These are phyloP conservation scores for Portevinia maculata DNA, from an alignment of 2,888 invertebrate species.

Conservation along the genomic window DNA sequence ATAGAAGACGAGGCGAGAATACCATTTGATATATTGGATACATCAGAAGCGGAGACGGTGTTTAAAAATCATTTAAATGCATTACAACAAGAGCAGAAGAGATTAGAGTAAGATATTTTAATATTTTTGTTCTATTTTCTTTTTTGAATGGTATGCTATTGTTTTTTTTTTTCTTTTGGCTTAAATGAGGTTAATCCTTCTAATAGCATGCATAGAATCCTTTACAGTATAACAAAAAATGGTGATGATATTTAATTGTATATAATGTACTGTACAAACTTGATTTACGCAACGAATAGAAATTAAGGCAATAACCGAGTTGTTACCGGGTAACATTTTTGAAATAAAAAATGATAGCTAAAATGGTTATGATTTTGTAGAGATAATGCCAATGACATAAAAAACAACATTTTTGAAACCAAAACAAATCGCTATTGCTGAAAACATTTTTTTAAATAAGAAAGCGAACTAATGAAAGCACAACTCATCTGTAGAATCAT, in stretches of 20 bases:
- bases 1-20: constrained; percentile 89
- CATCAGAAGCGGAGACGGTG: constrained; percentile 95
- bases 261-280: no score
- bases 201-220: constrained; percentile 27
- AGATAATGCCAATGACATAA: no score
- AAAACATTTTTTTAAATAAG: no score
- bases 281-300: no score
- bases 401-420: no score
- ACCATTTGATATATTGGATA: constrained; percentile 95
- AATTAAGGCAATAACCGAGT: no score
- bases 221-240: background rate
- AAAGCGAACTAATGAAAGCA: no score
- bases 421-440: no score
- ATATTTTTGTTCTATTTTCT: background rate
- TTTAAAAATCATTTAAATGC: constrained; percentile 96
- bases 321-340: no score
- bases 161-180: background rate
- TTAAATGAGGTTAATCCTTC: constrained; percentile 2
- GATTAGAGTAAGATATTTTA: constrained; percentile 89
- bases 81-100: constrained; percentile 95
- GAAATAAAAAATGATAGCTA: no score
- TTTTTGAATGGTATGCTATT: background rate
- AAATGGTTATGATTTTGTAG: no score
- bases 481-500: no score
- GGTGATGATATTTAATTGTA: background rate